phyloP scores from a whole-genome alignment of 64 coral and sea anemone genomes.

The Dendrophyllia cribrosa region DNA sequence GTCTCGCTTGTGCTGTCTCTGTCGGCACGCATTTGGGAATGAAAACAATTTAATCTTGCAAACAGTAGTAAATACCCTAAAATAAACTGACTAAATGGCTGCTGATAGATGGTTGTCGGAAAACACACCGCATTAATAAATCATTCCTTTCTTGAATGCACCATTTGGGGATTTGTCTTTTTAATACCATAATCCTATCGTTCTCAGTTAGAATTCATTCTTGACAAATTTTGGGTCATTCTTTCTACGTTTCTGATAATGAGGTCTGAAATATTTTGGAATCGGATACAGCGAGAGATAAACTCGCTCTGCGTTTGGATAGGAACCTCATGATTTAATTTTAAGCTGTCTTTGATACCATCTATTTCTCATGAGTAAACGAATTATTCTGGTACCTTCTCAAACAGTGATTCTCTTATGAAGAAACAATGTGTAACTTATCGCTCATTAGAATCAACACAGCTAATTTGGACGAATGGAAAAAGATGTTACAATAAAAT shows the following conservation, averaged over 20 bases:
- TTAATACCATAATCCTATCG: neutral
- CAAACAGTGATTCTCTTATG: no score
- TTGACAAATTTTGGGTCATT: neutral
- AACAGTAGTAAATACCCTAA: slow-evolving; percentile 4
- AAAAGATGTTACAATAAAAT: neutral
- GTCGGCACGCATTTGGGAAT: slow-evolving; percentile 9
- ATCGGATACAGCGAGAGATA: neutral
- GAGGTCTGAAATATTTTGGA: neutral
- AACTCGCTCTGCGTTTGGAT: neutral
- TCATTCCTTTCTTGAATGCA: neutral
- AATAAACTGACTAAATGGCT: slow-evolving; percentile 39
- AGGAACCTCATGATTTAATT: neutral
- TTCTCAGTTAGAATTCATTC: neutral
- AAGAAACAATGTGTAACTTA: no score
- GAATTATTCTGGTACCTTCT: no score
- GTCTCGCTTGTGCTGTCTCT: neutral
- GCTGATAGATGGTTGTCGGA: slow-evolving; percentile 26
- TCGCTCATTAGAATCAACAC: no score
- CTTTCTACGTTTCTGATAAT: neutral
- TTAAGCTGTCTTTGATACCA: neutral
- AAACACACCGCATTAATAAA: neutral
- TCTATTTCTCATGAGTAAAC: neutral
- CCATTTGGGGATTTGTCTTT: neutral
- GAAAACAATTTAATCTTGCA: slow-evolving; percentile 19
- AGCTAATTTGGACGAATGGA: no score